Evolutionary conservation across 1,140 invertebrate species (phyloP), one percentile per base, ranked within the genome.

Genomic region (Drosophila navojoa): DNA sequence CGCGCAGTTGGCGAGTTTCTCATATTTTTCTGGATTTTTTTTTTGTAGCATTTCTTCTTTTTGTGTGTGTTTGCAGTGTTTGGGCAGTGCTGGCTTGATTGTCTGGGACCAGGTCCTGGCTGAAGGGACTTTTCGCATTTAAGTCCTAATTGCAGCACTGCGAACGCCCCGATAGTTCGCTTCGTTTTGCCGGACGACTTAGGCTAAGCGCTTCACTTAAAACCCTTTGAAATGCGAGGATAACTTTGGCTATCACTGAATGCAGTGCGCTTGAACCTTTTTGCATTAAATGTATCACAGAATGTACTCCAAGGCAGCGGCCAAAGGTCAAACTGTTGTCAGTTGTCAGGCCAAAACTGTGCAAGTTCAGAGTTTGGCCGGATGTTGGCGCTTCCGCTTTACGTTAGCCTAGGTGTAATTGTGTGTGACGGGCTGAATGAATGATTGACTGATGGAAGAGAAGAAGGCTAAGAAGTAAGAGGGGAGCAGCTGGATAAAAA

Each of bases 1-100:
- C 72, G 63, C 77, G 80, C 82, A 77, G 79, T 87, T 86, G 82
- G 79, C 71, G 79, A 73, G 58, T 86, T 89, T 87, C 82, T 86
- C 82, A 87, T 87, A 71, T 77, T 71, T 76, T 45, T 45, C 42
- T 45, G 42, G n/a, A 45, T 45, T 45, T 63, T 50, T 45, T 45
- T 63, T 50, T 50, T 55, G 49, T 52, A 50, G 22, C 60, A 35
- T n/a, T 54, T 62, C 42, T 29, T n/a, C n/a, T n/a, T 53, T 5
- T 40, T 38, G 35, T 55, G 55, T 66, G 44, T 63, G n/a, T 76
- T 63, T 57, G 64, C 49, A 45, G 45, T 50, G 59, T 63, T 78
- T 40, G 29, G 77, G 62, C 74, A n/a, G n/a, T 80, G 60, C 13
- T 45, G 60, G 59, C 70, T 82, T 86, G 82, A 87, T 86, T 78